These are phyloP conservation scores for Sylvia borin DNA, from an alignment of 2,797 vertebrate species.

Conservation along the genomic window DNA sequence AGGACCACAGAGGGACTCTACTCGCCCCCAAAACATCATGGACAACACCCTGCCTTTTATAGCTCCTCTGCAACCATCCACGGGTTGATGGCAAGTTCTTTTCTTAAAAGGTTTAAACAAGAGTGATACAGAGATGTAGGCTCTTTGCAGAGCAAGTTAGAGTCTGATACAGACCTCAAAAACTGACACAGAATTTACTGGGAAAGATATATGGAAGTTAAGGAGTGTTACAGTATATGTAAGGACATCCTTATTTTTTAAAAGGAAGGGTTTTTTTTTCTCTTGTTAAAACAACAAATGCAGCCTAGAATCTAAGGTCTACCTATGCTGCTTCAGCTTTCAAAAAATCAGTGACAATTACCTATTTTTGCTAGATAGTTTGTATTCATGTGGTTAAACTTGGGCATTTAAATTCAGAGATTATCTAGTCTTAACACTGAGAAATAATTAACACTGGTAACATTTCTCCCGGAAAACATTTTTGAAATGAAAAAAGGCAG, in stretches of 20 bases:
- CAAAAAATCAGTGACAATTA: neutral
- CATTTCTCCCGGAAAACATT: neutral
- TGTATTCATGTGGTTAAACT: neutral
- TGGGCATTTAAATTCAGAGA: neutral
- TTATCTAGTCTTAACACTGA: neutral
- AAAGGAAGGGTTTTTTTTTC: neutral
- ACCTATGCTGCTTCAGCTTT: neutral
- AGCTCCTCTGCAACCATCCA: slow-evolving; percentile 18
- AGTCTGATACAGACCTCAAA: neutral
- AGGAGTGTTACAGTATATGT: neutral
- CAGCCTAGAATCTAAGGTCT: neutral
- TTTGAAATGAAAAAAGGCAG: neutral
- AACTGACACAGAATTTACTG: neutral
- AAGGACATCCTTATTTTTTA: neutral
- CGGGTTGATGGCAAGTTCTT: neutral
- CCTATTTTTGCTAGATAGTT: neutral
- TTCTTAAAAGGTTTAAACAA: neutral
- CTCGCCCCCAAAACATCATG: neutral
- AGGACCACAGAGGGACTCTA: neutral
- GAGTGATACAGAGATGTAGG: neutral
- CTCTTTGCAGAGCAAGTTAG: neutral
- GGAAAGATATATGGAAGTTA: neutral
- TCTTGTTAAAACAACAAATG: neutral
- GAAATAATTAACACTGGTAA: neutral
- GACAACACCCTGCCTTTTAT: neutral